Evolutionary conservation across 2,113 vertebrate genomes (phyloP).

Genomic region (Ceyx melanurus): DNA sequence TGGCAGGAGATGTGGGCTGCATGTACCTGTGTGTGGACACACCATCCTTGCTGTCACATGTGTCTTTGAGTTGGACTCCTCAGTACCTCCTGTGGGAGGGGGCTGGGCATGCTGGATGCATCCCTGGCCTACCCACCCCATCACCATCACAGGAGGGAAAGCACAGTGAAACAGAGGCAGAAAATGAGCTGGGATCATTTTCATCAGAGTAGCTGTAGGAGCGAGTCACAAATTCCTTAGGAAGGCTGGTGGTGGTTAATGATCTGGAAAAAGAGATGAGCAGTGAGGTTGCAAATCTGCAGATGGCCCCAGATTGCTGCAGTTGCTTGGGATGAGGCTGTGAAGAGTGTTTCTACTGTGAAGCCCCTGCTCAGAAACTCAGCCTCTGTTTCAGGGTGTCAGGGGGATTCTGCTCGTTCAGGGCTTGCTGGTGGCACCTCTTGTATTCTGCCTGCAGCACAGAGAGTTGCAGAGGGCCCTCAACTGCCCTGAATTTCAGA

Average conservation of each 20-base stretch:
- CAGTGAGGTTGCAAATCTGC: slow-evolving; percentile 40
- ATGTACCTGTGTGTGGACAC: no score
- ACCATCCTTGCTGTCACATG: no score
- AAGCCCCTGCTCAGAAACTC: background rate
- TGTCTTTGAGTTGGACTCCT: no score
- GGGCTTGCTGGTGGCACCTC: background rate
- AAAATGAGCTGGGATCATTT: background rate
- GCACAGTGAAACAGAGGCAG: background rate
- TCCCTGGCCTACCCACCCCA: no score
- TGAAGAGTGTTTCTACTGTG: background rate
- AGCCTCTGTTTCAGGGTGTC: rapidly evolving
- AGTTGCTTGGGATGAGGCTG: background rate
- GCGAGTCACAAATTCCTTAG: rapidly evolving
- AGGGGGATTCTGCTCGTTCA: rapidly evolving
- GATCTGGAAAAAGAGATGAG: slow-evolving; percentile 41
- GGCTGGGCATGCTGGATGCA: no score
- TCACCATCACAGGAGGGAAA: background rate
- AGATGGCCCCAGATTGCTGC: background rate
- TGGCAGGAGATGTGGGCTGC: no score
- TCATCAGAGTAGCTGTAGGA: background rate
- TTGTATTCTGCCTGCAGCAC: background rate
- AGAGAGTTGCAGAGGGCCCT: background rate
- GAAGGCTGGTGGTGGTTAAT: background rate
- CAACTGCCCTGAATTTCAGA: background rate
- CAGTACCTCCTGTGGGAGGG: no score